phyloP scores from a whole-genome alignment of 2,113 vertebrate genomes.

The Pholis gunnellus region DNA sequence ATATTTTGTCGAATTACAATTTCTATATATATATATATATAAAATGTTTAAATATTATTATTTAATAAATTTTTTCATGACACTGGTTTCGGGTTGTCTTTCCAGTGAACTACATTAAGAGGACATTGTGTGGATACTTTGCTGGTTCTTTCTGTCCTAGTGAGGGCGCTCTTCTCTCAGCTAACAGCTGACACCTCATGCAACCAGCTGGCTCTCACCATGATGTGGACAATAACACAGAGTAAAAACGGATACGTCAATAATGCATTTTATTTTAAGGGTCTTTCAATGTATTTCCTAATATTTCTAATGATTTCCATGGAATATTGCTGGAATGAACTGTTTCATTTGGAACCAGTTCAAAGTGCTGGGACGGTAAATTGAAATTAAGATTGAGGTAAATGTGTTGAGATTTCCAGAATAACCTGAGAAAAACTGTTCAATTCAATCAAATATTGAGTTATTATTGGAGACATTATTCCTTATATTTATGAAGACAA shows the following conservation, averaged over 20 bases:
- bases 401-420: neutral
- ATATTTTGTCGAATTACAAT: neutral
- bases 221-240: too few species aligned
- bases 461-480: too few species aligned
- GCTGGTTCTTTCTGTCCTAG: neutral
- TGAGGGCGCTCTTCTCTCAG: constrained; percentile 35
- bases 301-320: neutral
- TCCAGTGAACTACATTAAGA: neutral
- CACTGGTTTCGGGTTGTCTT: neutral
- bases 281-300: neutral
- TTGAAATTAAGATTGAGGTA: too few species aligned
- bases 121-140: neutral
- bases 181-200: neutral
- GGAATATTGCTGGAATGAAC: neutral
- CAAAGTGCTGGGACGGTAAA: neutral
- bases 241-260: neutral
- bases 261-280: neutral
- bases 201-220: neutral
- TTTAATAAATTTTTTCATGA: neutral
- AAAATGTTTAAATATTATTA: neutral
- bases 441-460: neutral
- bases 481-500: neutral
- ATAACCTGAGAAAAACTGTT: neutral
- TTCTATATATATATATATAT: neutral
- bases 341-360: neutral